Base-by-base conservation (phyloP, 2,797 vertebrate genomes). In the Gymnopithys bicolor region DNA sequence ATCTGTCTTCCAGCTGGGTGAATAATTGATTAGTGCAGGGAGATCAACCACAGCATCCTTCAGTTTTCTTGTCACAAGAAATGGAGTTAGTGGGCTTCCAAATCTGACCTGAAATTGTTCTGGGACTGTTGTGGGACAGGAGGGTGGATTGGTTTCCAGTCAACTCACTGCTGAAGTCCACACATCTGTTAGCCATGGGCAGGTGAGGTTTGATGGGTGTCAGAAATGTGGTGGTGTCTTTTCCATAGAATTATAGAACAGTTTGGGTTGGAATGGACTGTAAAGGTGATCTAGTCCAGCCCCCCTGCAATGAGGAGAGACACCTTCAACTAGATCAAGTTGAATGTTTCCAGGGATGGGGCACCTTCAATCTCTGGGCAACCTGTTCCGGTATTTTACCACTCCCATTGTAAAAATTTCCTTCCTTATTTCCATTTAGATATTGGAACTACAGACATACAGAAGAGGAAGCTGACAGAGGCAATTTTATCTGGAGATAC, bases 401-500 rank as follows among this genome's bases (percentile, higher is more conserved):
- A 28, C 15, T 4, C 30, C 84, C 19, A 84, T 5, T 23, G 55
- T 87, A 81, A 75, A 83, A 62, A 11, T 14, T 13, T 9, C 63
- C 15, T 66, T 77, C 30, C 15, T 84, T 92, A 1, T 59, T 6
- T 77, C 49, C 43, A 32, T 82, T 28, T 85, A 99, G 99, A 99
- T 93, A 98, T 98, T 9, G 98, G 98, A 37, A 97, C 97, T 37
- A 97, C 97, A 3, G 99, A 99, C 71, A 92, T 99, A 79, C 99
- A 99, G 97, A 99, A 98, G 96, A 98, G 98, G 93, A 99, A 99
- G 94, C 97, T 99, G 16, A 98, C 98, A 1, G 99, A 99, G 7
- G 99, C 99, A 70, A 98, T 99, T 83, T 87, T 98, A 69, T 98
- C 95, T 3, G 99, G 99, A 96, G 99, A 99, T 96, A 99, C 98